Evolutionary conservation across 2,888 invertebrate genomes (phyloP), one percentile per base, ranked within the genome.

Genomic region (Cactoblastis cactorum): DNA sequence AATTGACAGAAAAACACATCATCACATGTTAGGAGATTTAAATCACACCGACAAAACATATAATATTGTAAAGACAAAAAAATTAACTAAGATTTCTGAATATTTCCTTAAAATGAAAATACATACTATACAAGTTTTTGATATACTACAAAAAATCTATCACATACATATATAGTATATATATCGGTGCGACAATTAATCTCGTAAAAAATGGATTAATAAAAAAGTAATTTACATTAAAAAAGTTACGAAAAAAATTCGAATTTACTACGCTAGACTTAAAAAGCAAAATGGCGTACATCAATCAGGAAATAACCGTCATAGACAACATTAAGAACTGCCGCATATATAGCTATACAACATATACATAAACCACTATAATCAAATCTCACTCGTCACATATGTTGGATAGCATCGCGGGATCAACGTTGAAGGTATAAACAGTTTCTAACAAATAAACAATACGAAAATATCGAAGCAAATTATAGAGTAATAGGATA

Each of bases 231-330:
- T 33, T 12, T 39, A 39, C 22, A n/a, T 39, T 22, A 15, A 19
- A 39, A 39, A 39, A 39, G 19, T 37, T 9, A 12, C 12, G 22
- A 43, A 28, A 28, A 76, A 74, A 72, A 76, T 77, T 79, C 76
- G 75, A 76, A 71, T 77, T 70, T 64, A 45, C 61, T 43, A 49
- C 57, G 57, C 65, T 73, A 77, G 45, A 65, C 63, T 73, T 73
- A 77, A 71, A 67, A 43, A 43, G 28, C 43, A 28, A 32, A 43
- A 28, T 28, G 15, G 43, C 43, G 28, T 28, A 37, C 9, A 6
- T 17, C 17, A 17, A 17, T 9, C 37, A 37, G 9, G 9, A 37
- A 3, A 12, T 1, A 8, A 15, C 8, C 37, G 17, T 15, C 1
- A 17, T n/a, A n/a, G n/a, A n/a, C n/a, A n/a, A n/a, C n/a, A n/a